These are phyloP conservation scores for Actias luna DNA, from an alignment of 2,888 invertebrate genomes.

Conservation along the genomic window DNA sequence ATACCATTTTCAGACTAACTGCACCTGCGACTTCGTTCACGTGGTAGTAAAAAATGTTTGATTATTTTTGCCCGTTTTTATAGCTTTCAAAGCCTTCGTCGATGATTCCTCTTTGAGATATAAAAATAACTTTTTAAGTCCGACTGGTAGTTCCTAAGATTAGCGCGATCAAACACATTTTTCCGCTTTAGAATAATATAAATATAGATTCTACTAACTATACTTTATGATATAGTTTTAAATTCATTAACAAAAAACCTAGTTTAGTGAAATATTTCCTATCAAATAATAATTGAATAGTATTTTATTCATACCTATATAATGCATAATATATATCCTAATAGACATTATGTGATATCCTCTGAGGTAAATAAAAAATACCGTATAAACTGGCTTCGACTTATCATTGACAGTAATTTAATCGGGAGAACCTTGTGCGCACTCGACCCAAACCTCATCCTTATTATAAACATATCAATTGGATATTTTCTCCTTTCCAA, in stretches of 20 bases:
- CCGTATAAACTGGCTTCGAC: conserved; percentile 36
- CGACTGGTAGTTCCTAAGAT: too few species aligned
- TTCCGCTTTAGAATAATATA: too few species aligned
- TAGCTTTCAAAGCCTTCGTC: too few species aligned
- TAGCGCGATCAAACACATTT: too few species aligned
- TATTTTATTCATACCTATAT: neutral
- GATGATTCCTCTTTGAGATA: too few species aligned
- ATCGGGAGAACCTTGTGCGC: conserved; percentile 45
- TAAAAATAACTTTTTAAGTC: too few species aligned
- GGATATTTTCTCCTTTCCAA: conserved; percentile 53
- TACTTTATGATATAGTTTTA: too few species aligned
- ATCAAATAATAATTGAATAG: neutral
- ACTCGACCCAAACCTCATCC: conserved; percentile 52
- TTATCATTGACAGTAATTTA: conserved; percentile 57
- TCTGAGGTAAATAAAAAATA: neutral
- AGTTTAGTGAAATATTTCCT: neutral
- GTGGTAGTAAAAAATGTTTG: too few species aligned
- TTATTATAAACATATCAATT: conserved; percentile 64
- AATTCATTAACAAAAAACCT: neutral
- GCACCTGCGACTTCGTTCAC: too few species aligned
- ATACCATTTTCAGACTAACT: too few species aligned
- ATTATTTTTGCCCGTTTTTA: too few species aligned
- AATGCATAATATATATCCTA: neutral
- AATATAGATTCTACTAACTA: too few species aligned
- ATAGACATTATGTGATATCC: neutral